Base-by-base conservation (phyloP, 2,113 vertebrate species). In the Ancistrus triradiatus region DNA sequence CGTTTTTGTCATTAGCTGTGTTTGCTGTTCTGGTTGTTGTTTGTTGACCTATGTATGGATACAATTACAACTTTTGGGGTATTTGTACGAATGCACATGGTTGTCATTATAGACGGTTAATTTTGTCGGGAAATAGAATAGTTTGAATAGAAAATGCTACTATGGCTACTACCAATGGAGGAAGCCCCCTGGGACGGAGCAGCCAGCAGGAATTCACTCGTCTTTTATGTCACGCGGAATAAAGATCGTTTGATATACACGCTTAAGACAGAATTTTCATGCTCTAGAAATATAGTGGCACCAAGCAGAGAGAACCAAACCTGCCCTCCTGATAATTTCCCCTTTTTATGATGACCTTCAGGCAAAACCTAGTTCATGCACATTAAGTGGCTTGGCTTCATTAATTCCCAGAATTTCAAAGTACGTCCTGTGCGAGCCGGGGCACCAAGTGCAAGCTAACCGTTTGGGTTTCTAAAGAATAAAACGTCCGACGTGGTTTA, bases 371-470 rank as follows among this genome's bases (percentile, higher is more conserved):
- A 38, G 31, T 57, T 37, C 7, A 21, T 40, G 31, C 21, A 19
- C 42, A 40, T 56, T 62, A 28, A 38, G 24, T 15, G 35, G 25
- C n/a, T 47, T 7, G 22, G 59, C 68, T 42, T 46, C 44, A 57
- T 72, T 68, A 61, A 75, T 62, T 72, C 68, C 38, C 15, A 33
- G 52, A 28, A 14, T 56, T 56, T 46, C 63, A 61, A 60, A 47
- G 35, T 8, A 9, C 42, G 38, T 42, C 43, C 53, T 44, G 24
- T 61, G 56, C 10, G 33, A 57, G 10, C 37, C 14, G 51, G 35
- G 19, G 22, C 3, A 31, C 56, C 46, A 38, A 50, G 37, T 58
- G 22, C 59, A 50, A 19, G 27, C 44, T 46, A 69, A 62, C 59
- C 9, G 22, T 28, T 64, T 56, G 35, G 52, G 55, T 68, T 75